Evolutionary conservation across 2,113 vertebrate genomes (phyloP).

Genomic region (Fulmarus glacialis): DNA sequence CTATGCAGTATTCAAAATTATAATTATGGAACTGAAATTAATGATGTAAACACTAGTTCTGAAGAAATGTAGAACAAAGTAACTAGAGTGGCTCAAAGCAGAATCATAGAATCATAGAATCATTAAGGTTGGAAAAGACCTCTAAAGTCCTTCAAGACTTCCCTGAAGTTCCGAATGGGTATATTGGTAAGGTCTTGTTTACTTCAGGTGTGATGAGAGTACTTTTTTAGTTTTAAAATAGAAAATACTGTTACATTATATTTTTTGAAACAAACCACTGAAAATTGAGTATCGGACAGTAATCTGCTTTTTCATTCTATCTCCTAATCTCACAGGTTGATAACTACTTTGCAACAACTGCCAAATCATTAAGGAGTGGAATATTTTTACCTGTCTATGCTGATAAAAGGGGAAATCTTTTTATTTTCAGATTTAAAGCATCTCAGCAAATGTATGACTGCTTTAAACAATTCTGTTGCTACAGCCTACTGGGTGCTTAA

Average conservation of each 20-base stretch:
- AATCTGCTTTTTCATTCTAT: not conserved
- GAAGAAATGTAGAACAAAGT: not conserved
- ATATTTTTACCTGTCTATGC: not conserved
- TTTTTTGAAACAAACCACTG: not conserved
- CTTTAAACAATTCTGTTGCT: not conserved
- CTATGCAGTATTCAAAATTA: not conserved
- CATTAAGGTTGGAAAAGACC: too few species aligned
- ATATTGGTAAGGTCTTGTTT: not conserved
- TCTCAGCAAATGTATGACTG: not conserved
- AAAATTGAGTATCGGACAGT: not conserved
- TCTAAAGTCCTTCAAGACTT: too few species aligned
- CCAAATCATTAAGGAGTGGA: not conserved
- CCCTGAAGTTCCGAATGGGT: not conserved
- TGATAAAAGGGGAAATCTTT: not conserved
- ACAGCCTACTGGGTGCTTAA: not conserved
- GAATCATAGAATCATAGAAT: too few species aligned
- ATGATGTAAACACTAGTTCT: not conserved
- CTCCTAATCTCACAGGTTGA: not conserved
- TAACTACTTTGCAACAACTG: not conserved
- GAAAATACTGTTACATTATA: fast-evolving
- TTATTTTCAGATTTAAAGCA: not conserved
- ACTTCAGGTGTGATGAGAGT: not conserved
- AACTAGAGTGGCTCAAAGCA: not conserved
- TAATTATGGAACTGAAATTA: not conserved
- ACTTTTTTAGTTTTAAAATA: not conserved